phyloP scores from a whole-genome alignment of 2,113 vertebrate genomes.

The Ptyas mucosa region DNA sequence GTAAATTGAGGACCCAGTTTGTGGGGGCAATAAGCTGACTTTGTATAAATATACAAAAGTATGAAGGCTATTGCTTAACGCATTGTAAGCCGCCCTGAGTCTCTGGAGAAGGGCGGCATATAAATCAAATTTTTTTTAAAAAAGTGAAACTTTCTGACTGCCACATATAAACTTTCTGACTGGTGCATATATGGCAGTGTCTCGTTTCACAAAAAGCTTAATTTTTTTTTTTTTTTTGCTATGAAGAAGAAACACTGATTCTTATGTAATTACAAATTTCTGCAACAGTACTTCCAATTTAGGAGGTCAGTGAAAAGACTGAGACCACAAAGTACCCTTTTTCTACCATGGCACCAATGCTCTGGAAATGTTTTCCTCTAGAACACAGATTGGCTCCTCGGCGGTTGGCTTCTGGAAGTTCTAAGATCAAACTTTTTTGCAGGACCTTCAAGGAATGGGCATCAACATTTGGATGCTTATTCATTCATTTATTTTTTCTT shows the following conservation, averaged over 20 bases:
- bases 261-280: neutral
- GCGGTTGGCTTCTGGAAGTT: neutral
- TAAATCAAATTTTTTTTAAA: no score
- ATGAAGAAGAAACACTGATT: neutral
- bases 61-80: no score
- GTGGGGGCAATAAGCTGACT: no score
- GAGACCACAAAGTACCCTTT: neutral
- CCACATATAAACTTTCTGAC: no score
- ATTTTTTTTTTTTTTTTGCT: neutral
- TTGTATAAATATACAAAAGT: no score
- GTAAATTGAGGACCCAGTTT: no score
- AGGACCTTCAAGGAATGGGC: neutral
- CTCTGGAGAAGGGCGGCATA: no score
- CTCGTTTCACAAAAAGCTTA: rapidly evolving
- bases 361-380: neutral
- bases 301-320: neutral
- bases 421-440: neutral
- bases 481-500: neutral
- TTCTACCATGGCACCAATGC: neutral
- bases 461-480: neutral
- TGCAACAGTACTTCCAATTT: neutral
- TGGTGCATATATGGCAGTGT: neutral
- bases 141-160: neutral
- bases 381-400: neutral
- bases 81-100: no score